A percentile compares a stretch with the other conserved stretches of the same genome.
phyloP scores from a whole-genome alignment of 2,888 invertebrate genomes.

The Pristionchus maxplancki region DNA sequence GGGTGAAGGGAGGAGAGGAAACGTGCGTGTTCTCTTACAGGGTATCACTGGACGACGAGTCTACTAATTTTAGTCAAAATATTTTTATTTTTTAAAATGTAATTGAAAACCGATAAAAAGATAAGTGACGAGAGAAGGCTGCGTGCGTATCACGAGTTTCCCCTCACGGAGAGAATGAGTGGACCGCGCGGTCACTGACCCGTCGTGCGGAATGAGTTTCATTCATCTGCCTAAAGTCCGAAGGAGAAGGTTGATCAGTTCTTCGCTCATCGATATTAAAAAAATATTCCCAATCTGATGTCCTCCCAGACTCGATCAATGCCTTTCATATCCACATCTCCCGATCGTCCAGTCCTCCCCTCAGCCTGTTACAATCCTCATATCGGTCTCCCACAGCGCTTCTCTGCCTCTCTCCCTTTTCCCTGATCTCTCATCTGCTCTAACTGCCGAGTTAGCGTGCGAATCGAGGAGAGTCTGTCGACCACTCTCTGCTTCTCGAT shows the following conservation, averaged over 20 bases:
- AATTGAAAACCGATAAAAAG: too few species aligned
- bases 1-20: not conserved
- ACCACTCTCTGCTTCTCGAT: not conserved
- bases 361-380: not conserved
- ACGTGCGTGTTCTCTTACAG: too few species aligned
- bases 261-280: too few species aligned
- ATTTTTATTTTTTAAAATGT: too few species aligned
- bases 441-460: not conserved
- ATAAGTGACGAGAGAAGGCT: not conserved
- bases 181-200: not conserved
- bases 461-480: not conserved
- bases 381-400: conserved; percentile 13
- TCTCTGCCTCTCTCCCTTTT: not conserved
- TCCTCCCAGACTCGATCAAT: too few species aligned
- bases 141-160: not conserved
- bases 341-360: not conserved
- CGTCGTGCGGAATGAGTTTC: not conserved
- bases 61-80: too few species aligned
- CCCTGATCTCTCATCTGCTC: not conserved
- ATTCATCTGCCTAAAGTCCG: not conserved
- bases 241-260: too few species aligned
- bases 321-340: too few species aligned
- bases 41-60: too few species aligned
- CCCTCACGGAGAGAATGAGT: not conserved
- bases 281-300: too few species aligned